These are phyloP conservation scores for Phalacrocorax aristotelis DNA, from an alignment of 2,113 vertebrate species.

Conservation along the genomic window DNA sequence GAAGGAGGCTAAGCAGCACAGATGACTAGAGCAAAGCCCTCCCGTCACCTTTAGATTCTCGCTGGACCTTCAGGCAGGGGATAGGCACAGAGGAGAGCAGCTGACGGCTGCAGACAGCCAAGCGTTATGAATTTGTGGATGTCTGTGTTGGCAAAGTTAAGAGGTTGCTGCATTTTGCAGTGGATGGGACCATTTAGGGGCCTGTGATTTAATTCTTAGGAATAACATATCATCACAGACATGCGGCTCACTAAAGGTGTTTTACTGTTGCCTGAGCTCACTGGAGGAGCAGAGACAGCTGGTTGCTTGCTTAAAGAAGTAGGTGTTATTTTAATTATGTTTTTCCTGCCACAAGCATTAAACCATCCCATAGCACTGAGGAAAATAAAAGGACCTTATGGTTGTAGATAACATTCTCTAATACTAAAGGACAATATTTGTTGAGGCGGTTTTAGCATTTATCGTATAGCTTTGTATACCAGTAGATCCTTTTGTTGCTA, in stretches of 20 bases:
- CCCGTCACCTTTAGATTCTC: neutral
- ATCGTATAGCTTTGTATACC: neutral
- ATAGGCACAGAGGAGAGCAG: neutral
- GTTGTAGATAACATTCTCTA: neutral
- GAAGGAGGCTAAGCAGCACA: neutral
- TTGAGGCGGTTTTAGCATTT: neutral
- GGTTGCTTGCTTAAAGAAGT: neutral
- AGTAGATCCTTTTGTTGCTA: neutral
- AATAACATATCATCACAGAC: neutral
- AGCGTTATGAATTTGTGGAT: neutral
- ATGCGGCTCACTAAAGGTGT: neutral
- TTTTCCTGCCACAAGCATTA: neutral
- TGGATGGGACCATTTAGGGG: neutral
- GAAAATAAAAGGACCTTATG: neutral
- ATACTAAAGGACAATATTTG: neutral
- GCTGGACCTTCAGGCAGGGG: neutral
- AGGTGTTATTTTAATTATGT: neutral
- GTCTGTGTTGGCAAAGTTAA: neutral
- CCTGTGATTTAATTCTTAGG: neutral
- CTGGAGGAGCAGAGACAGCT: neutral
- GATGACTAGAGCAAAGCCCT: neutral
- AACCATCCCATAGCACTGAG: neutral
- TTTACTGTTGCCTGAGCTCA: neutral
- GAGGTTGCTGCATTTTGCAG: neutral
- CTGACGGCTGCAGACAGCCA: neutral